Evolutionary conservation across 2,888 invertebrate species (phyloP).

Genomic region (Geotrupes spiniger): DNA sequence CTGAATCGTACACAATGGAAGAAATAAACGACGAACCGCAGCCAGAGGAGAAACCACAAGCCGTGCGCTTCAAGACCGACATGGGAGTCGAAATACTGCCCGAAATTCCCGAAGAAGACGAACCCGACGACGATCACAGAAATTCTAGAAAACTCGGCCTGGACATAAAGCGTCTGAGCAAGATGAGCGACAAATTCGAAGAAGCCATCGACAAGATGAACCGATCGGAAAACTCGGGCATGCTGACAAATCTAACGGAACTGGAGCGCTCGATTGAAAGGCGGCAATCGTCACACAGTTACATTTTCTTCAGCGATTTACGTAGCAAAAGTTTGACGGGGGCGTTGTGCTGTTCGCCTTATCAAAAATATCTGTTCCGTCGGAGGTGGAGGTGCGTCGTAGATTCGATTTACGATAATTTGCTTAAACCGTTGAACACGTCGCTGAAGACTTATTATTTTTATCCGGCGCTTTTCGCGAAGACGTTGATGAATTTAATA

Average conservation of each 20-base stretch:
- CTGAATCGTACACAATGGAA: slow-evolving; percentile 17
- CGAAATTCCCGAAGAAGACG: slow-evolving; percentile 56
- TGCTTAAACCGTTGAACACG: slow-evolving; percentile 22
- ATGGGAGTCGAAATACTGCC: slow-evolving; percentile 56
- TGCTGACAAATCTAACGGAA: slow-evolving; percentile 11
- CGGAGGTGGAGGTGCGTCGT: slow-evolving; percentile 13
- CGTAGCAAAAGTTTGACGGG: not conserved
- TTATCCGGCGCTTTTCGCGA: slow-evolving; percentile 25
- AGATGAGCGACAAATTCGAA: slow-evolving; percentile 54
- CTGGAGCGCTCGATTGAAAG: slow-evolving; percentile 8
- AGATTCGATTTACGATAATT: slow-evolving; percentile 16
- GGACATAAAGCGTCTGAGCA: slow-evolving; percentile 55
- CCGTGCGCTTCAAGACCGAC: slow-evolving; percentile 43
- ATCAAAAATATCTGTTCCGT: slow-evolving; percentile 17
- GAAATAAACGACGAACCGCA: slow-evolving; percentile 17
- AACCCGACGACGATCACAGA: slow-evolving; percentile 34
- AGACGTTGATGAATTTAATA: slow-evolving; percentile 19
- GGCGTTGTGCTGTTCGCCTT: slow-evolving; percentile 18
- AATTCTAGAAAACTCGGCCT: slow-evolving; percentile 48
- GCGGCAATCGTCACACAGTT: not conserved
- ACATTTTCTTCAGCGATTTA: slow-evolving; percentile 12
- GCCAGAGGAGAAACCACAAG: not conserved
- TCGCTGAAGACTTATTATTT: slow-evolving; percentile 23
- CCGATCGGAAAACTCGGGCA: slow-evolving; percentile 32
- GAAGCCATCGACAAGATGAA: slow-evolving; percentile 53